Evolutionary conservation across 2,113 vertebrate genomes (phyloP), one percentile per base, ranked within the genome.

Genomic region (Aythya baeri): DNA sequence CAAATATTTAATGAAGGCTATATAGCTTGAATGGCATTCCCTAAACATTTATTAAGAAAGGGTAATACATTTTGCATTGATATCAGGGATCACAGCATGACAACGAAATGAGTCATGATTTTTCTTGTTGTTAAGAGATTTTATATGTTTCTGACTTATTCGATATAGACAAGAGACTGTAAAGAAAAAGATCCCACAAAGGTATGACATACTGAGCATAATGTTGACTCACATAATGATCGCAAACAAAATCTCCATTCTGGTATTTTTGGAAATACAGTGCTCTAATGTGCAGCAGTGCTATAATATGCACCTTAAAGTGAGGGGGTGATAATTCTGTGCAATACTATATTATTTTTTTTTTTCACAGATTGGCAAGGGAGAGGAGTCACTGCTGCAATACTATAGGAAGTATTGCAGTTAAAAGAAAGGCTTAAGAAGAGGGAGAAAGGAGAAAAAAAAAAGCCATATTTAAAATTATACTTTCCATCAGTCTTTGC

Each of bases 111-210:
- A 71, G 36, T 49, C 36, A 83, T 31, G 20, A 57, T 88, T 90
- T 94, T 90, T 10, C n/a, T 66, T 12, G 10, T 65, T 59, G 3
- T 46, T 77, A 6, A 41, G 59, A 78, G 11, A 2, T 52, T 71
- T 44, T 85, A 70, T 32, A 2, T 52, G 12, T 54, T 54, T 87
- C 50, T 81, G 61, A 25, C 44, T 82, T 79, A 25, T 0, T 4
- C 21, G 46, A 38, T 0, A 1, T 62, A 4, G 31, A 32, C 0
- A 0, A 77, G 52, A 80, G 3, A 2, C 50, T 93, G 55, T 61
- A 59, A 93, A 83, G 61, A 41, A 78, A 79, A 71, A n/a, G 49
- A 1, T n/a, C 9, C 27, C 21, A 71, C 27, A 38, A 59, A 83
- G 21, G 46, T 76, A 3, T 57, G 26, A 34, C 25, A 62, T 68